These are phyloP conservation scores for Trachymyrmex septentrionalis DNA, from an alignment of 1,140 invertebrate species.

Conservation along the genomic window DNA sequence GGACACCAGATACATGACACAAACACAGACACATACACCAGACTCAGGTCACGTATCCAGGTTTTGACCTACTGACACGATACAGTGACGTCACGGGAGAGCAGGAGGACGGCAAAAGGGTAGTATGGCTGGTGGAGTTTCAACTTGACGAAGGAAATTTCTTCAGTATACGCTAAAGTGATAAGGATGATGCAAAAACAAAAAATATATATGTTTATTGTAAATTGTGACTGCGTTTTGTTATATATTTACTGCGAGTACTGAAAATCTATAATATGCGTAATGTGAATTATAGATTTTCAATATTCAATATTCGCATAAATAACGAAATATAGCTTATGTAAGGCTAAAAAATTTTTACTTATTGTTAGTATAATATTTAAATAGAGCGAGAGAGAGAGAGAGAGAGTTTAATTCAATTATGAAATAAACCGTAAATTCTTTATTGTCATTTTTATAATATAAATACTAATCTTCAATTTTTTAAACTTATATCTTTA, in stretches of 20 bases:
- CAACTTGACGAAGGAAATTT: slow-evolving; percentile 39
- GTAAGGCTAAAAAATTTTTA: not conserved
- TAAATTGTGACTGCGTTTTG: not conserved
- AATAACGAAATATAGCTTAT: too few species aligned
- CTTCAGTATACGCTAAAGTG: not conserved
- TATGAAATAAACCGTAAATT: not conserved
- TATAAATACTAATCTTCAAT: not conserved
- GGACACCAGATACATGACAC: slow-evolving; percentile 60
- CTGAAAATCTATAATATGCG: too few species aligned
- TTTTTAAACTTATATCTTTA: not conserved
- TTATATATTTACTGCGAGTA: too few species aligned
- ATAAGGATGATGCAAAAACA: slow-evolving; percentile 31
- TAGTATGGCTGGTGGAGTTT: slow-evolving; percentile 38
- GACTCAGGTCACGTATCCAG: slow-evolving; percentile 75
- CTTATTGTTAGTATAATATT: not conserved
- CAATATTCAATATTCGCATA: too few species aligned
- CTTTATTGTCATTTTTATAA: not conserved
- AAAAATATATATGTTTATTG: not conserved
- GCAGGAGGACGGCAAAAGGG: slow-evolving; percentile 63
- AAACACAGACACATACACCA: slow-evolving; percentile 38
- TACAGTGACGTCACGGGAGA: slow-evolving; percentile 81
- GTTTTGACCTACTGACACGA: slow-evolving; percentile 82
- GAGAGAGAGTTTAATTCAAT: not conserved
- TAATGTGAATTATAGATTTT: too few species aligned
- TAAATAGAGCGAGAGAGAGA: too few species aligned